Evolutionary conservation across 2,888 invertebrate species (phyloP).

Genomic region (Megalurothrips usitatus): DNA sequence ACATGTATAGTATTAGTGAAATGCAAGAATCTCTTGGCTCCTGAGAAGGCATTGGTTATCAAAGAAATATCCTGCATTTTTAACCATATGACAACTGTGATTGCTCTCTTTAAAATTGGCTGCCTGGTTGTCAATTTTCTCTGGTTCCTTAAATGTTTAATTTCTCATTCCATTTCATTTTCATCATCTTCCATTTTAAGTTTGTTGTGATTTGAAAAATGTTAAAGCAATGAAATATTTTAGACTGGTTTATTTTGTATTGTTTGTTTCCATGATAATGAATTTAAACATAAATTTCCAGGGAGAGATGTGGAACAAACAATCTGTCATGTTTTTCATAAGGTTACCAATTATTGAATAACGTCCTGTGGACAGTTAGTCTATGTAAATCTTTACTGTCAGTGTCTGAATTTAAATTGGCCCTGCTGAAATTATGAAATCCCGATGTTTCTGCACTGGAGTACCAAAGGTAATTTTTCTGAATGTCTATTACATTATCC

Average conservation of each 20-base stretch:
- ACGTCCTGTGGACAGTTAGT: neutral
- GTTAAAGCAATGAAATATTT: neutral
- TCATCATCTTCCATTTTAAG: conserved; percentile 5
- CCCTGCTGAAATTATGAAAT: too few species aligned
- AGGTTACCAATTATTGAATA: neutral
- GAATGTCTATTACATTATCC: too few species aligned
- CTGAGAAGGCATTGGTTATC: neutral
- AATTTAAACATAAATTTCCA: neutral
- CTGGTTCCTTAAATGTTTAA: neutral
- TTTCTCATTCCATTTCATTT: conserved; percentile 19
- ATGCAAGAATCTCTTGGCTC: conserved; percentile 20
- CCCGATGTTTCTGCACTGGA: too few species aligned
- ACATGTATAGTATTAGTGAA: conserved; percentile 23
- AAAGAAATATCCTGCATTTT: conserved; percentile 14
- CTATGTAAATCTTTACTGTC: too few species aligned
- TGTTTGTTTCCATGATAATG: neutral
- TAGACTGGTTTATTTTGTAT: neutral
- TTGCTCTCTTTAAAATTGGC: conserved; percentile 5
- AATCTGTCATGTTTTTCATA: neutral
- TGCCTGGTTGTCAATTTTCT: conserved; percentile 9
- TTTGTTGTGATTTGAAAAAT: conserved; percentile 1
- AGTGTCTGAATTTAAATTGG: too few species aligned
- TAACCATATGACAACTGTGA: conserved; percentile 8
- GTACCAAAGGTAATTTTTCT: too few species aligned
- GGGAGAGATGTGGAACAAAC: neutral